Conservation (phyloP, 2,888 invertebrate genomes). For the Ophonus ardosiacus region DNA sequence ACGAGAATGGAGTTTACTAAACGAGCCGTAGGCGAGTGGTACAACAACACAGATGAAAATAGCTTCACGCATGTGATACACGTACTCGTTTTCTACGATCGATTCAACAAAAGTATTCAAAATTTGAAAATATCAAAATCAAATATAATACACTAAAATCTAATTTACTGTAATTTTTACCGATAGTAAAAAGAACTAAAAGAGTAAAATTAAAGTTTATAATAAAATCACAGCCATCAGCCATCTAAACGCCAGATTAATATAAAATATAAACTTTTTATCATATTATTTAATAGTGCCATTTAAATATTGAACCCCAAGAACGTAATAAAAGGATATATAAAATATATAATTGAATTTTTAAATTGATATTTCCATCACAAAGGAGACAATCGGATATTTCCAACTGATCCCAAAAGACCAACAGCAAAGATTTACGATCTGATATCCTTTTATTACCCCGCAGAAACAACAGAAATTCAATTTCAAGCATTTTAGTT, state of each 20-base stretch:
- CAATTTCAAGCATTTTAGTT: background rate
- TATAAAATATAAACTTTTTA: background rate
- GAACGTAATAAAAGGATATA: background rate
- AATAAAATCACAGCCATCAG: background rate
- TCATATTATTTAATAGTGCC: slow-evolving; percentile 1
- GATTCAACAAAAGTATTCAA: no score
- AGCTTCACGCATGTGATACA: no score
- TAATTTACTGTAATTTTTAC: no score
- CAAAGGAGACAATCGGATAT: slow-evolving; percentile 16
- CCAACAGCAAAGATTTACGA: slow-evolving; percentile 22
- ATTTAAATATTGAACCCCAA: background rate
- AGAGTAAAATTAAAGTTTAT: no score
- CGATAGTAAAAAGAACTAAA: no score
- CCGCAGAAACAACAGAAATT: slow-evolving; percentile 6
- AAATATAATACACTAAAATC: no score
- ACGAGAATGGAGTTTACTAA: no score
- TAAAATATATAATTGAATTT: slow-evolving; percentile 28
- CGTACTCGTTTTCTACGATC: no score
- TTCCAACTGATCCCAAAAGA: slow-evolving; percentile 16
- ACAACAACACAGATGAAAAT: no score
- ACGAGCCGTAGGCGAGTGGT: no score
- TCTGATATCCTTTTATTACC: slow-evolving; percentile 34
- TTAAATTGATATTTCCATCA: slow-evolving; percentile 4
- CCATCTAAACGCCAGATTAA: background rate
- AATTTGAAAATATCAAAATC: no score